These are phyloP conservation scores for Alloscopus bannaensis DNA, from an alignment of 2,888 invertebrate genomes.

Conservation along the genomic window DNA sequence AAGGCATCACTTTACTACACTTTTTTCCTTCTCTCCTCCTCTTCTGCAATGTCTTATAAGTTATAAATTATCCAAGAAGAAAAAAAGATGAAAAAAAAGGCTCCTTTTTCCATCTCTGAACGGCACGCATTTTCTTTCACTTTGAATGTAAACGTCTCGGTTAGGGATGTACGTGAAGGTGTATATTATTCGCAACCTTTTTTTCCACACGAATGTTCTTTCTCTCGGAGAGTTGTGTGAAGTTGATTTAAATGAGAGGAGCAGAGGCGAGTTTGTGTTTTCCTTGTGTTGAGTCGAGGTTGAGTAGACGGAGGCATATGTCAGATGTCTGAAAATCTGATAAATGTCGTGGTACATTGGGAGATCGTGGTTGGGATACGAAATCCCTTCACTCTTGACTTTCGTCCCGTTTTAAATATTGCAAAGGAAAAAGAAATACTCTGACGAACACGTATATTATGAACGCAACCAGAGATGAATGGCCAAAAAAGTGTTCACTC, in stretches of 20 bases:
- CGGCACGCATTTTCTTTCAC: slow-evolving; percentile 1
- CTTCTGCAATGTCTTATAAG: slow-evolving; percentile 13
- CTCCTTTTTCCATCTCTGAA: neutral
- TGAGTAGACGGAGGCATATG: slow-evolving; percentile 49
- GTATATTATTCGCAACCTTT: too few species aligned
- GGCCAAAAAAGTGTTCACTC: too few species aligned
- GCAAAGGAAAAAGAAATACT: too few species aligned
- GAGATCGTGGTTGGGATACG: slow-evolving; percentile 22
- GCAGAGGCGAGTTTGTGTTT: slow-evolving; percentile 26
- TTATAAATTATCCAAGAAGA: slow-evolving; percentile 27
- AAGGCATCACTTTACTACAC: slow-evolving; percentile 35
- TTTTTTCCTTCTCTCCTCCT: too few species aligned
- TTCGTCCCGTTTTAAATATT: too few species aligned
- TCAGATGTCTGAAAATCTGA: slow-evolving; percentile 36
- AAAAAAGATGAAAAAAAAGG: neutral
- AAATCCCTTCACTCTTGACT: too few species aligned
- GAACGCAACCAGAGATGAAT: too few species aligned
- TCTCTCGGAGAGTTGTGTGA: slow-evolving; percentile 12
- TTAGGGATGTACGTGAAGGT: neutral
- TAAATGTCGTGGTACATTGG: slow-evolving; percentile 20
- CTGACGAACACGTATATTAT: too few species aligned
- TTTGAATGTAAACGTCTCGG: neutral
- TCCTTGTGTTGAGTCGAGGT: too few species aligned
- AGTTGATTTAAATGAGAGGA: slow-evolving; percentile 1
- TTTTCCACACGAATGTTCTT: too few species aligned